Evolutionary conservation across 53 echinoderm and acorn worm species (phyloP).

Genomic region (Holothuria scabra): DNA sequence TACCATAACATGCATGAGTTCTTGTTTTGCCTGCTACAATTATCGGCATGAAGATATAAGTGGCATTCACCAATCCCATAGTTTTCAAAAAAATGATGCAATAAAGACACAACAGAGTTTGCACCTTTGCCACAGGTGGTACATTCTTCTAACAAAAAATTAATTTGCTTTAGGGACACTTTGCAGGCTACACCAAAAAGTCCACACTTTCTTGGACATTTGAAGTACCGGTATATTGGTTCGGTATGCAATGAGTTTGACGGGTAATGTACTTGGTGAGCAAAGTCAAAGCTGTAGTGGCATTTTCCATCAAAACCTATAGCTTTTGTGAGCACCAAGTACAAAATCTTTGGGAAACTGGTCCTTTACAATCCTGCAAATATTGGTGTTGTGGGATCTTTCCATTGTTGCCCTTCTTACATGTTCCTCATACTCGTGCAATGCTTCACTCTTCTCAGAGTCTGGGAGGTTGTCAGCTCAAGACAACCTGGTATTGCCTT

Average conservation of each 20-base stretch:
- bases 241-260: conserved; percentile 25
- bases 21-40: too few species aligned
- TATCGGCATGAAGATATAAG: too few species aligned
- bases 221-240: neutral
- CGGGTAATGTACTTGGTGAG: conserved; percentile 21
- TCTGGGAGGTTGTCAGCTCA: conserved; percentile 39
- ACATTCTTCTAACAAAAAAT: too few species aligned
- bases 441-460: neutral
- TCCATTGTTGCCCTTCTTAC: conserved; percentile 20
- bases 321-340: neutral
- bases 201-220: too few species aligned
- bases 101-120: too few species aligned
- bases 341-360: neutral
- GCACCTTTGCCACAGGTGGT: too few species aligned
- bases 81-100: too few species aligned
- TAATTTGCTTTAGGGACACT: too few species aligned
- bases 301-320: too few species aligned
- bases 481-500: conserved; percentile 25
- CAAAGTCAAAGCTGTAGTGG: conserved; percentile 12
- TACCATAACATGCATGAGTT: too few species aligned
- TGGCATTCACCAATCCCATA: too few species aligned
- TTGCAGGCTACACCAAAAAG: too few species aligned
- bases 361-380: conserved; percentile 28
- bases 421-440: conserved; percentile 18
- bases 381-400: conserved; percentile 21